These are phyloP conservation scores for Drosophila yakuba DNA, from an alignment of 1,140 invertebrate species.

Conservation along the genomic window DNA sequence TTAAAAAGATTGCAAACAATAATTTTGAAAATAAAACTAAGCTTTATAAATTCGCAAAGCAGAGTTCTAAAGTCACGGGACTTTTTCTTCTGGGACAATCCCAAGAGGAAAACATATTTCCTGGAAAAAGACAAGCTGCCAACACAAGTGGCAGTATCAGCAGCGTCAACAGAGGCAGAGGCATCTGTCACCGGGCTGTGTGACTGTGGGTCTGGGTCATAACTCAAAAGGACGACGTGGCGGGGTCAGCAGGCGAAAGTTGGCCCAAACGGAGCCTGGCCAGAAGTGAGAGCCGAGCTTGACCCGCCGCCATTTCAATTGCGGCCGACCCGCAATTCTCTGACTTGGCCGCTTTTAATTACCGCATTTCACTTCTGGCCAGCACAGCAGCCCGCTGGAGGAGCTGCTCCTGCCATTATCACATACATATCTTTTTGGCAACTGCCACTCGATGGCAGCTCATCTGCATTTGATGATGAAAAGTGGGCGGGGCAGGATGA, in stretches of 20 bases:
- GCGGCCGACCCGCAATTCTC: conserved; percentile 44
- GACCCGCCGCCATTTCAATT: conserved; percentile 34
- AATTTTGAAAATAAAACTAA: too few species aligned
- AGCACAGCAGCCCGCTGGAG: conserved; percentile 2
- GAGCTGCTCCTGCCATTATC: background rate
- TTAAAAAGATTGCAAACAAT: too few species aligned
- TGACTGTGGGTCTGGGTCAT: conserved; percentile 55
- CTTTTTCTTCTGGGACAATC: background rate
- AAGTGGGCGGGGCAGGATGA: conserved; percentile 23
- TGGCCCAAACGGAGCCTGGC: conserved; percentile 16
- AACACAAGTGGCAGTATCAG: conserved; percentile 26
- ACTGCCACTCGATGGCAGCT: conserved; percentile 63
- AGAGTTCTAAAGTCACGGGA: too few species aligned
- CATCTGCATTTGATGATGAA: conserved; percentile 65
- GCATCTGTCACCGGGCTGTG: conserved; percentile 58
- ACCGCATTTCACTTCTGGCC: conserved; percentile 55
- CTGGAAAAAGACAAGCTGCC: conserved; percentile 22
- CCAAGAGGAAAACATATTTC: conserved; percentile 15
- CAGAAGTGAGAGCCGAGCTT: conserved; percentile 3
- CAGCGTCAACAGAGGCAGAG: conserved; percentile 19
- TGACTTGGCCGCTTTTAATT: conserved; percentile 74
- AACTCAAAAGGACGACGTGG: conserved; percentile 63
- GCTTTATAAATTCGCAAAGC: too few species aligned
- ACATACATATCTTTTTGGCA: conserved; percentile 1
- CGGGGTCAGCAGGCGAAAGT: conserved; percentile 14